Evolutionary conservation across 1,140 invertebrate species (phyloP).

Genomic region (Notospermus geniculatus): DNA sequence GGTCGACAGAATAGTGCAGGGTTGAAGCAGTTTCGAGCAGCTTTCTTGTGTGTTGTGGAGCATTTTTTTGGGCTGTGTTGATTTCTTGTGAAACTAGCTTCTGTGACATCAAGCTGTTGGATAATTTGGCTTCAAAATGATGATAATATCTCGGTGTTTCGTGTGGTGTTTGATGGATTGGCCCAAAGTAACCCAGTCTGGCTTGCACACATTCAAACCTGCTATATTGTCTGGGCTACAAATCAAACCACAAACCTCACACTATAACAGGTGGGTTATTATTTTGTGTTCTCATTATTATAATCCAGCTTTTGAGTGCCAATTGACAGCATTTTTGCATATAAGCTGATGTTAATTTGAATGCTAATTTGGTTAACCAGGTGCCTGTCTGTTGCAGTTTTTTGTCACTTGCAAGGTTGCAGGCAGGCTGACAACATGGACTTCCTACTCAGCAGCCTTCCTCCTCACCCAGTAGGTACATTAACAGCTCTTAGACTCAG

Average conservation of each 20-base stretch:
- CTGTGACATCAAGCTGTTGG: no score
- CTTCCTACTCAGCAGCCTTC: neutral
- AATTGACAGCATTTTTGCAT: constrained; percentile 11
- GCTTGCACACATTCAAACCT: no score
- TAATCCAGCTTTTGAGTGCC: constrained; percentile 9
- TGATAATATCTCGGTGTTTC: no score
- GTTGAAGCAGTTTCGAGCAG: no score
- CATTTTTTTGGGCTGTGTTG: no score
- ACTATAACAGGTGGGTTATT: constrained; percentile 4
- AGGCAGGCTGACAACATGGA: neutral
- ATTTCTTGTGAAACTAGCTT: no score
- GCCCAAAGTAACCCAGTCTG: no score
- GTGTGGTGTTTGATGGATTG: no score
- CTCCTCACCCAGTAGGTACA: neutral
- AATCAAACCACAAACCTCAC: constrained; percentile 7
- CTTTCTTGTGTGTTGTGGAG: no score
- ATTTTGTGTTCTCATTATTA: constrained; percentile 1
- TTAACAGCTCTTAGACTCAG: neutral
- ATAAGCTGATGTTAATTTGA: constrained; percentile 10
- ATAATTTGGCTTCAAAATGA: no score
- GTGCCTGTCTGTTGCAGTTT: constrained; percentile 6
- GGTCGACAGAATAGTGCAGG: no score
- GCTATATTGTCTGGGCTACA: constrained; percentile 7
- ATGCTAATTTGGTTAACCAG: constrained; percentile 9
- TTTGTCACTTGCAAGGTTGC: constrained; percentile 3